A percentile compares a stretch with the other conserved stretches of the same genome.
Conservation (phyloP, 2,797 vertebrate species). For the Alca torda region DNA sequence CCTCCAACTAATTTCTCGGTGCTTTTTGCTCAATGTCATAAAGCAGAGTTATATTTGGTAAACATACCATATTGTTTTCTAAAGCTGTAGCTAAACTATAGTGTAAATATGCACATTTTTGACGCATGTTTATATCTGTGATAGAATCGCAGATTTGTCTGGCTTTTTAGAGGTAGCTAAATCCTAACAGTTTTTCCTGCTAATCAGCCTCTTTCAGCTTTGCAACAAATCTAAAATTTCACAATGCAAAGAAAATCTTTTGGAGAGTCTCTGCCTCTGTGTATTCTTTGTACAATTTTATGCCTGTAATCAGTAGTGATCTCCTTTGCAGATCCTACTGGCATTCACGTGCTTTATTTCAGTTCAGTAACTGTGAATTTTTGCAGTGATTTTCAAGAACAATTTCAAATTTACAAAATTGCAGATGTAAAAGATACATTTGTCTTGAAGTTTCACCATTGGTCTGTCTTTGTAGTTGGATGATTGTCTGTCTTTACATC, state of each 20-base stretch:
- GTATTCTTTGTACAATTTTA: conserved; percentile 16
- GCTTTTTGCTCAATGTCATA: neutral
- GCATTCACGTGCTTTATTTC: neutral
- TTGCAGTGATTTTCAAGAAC: neutral
- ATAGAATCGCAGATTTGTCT: neutral
- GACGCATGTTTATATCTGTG: neutral
- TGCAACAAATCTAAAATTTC: neutral
- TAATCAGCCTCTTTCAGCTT: neutral
- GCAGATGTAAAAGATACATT: conserved; percentile 52
- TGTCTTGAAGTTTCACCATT: neutral
- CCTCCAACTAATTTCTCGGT: neutral
- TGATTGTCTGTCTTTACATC: neutral
- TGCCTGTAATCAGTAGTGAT: neutral
- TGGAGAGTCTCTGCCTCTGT: neutral
- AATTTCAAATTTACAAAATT: neutral
- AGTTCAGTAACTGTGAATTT: neutral
- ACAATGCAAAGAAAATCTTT: neutral
- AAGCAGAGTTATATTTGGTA: neutral
- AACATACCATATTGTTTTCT: neutral
- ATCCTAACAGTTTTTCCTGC: neutral
- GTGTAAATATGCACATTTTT: neutral
- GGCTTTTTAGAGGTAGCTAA: neutral
- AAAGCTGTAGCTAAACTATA: neutral
- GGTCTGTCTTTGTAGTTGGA: neutral
- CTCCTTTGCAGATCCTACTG: neutral